Conservation (phyloP, 2,113 vertebrate species). For the Stegostoma tigrinum region DNA sequence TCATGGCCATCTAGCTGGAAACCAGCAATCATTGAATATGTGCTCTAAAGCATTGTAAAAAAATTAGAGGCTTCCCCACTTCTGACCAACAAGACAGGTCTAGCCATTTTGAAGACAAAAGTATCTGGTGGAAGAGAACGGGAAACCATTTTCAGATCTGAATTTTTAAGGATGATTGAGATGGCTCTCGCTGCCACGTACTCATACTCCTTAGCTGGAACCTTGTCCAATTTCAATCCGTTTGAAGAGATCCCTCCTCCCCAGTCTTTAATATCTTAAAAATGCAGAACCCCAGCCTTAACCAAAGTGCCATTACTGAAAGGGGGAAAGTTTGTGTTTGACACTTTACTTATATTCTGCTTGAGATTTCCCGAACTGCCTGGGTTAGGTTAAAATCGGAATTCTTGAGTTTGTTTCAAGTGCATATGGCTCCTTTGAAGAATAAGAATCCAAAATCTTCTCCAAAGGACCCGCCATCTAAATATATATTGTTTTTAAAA, state of each 20-base stretch:
- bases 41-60: neutral
- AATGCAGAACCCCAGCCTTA: neutral
- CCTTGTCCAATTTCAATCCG: neutral
- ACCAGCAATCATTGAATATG: neutral
- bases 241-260: neutral
- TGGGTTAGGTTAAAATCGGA: neutral
- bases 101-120: neutral
- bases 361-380: too few species aligned
- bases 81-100: neutral
- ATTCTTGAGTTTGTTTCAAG: neutral
- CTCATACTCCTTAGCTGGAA: neutral
- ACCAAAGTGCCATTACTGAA: neutral
- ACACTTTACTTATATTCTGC: neutral
- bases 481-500: neutral
- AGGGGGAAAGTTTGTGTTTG: neutral
- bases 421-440: neutral
- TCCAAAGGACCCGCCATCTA: neutral
- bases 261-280: neutral
- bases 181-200: neutral
- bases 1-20: neutral
- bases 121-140: neutral
- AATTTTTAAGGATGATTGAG: neutral
- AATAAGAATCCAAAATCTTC: neutral
- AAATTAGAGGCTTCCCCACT: neutral
- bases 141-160: neutral